phyloP scores from a whole-genome alignment of 2,797 vertebrate species.

The Champsocephalus esox region DNA sequence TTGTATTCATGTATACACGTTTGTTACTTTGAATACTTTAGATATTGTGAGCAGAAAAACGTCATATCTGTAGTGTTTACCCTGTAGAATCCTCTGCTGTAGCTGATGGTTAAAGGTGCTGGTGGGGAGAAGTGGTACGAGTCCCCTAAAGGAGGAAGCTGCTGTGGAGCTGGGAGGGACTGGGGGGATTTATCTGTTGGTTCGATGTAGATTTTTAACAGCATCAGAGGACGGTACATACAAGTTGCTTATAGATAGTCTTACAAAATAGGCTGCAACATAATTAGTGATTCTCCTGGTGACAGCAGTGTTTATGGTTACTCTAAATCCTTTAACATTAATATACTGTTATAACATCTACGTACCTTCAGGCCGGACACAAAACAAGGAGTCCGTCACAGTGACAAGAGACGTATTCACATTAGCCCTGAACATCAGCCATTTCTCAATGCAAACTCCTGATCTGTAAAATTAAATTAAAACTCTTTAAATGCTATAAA shows the following conservation, averaged over 20 bases:
- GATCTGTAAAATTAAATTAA: conserved; percentile 58
- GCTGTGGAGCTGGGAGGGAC: conserved; percentile 33
- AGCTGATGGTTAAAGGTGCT: conserved; percentile 11
- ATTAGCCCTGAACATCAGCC: conserved; percentile 84
- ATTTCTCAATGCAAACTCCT: conserved; percentile 83
- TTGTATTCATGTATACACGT: neutral
- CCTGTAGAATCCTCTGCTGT: conserved; percentile 79
- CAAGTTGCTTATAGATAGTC: neutral
- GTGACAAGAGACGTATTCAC: conserved; percentile 78
- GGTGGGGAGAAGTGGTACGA: conserved; percentile 77
- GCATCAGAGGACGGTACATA: neutral
- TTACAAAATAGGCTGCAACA: neutral
- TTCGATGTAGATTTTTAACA: neutral
- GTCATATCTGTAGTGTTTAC: conserved; percentile 53
- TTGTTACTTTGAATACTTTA: neutral
- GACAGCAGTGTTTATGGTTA: neutral
- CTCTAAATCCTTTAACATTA: neutral
- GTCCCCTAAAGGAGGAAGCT: conserved; percentile 53
- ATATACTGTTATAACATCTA: neutral
- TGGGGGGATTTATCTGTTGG: conserved; percentile 40
- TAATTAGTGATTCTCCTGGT: neutral
- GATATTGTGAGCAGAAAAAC: neutral
- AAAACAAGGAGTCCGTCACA: conserved; percentile 79
- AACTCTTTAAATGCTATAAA: neutral
- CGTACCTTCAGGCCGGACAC: conserved; percentile 76